Conservation (phyloP, 2,888 invertebrate genomes). For the Conops quadrifasciatus region DNA sequence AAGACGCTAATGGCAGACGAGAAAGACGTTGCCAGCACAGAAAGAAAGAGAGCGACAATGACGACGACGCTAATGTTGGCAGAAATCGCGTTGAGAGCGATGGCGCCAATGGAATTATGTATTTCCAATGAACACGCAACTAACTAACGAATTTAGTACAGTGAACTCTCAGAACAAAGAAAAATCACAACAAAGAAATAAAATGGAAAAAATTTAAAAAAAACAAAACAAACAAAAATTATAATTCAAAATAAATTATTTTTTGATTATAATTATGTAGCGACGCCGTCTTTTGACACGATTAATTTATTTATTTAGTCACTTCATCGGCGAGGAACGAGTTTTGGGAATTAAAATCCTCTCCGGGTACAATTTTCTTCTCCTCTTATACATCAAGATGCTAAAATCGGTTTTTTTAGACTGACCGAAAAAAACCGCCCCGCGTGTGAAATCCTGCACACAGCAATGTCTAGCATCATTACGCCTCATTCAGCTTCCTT, state of each 20-base stretch:
- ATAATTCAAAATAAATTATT: too few species aligned
- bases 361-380: neutral
- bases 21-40: too few species aligned
- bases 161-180: neutral
- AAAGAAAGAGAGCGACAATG: too few species aligned
- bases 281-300: neutral
- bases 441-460: too few species aligned
- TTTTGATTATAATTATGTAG: too few species aligned
- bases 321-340: neutral
- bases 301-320: slow-evolving; percentile 9
- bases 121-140: slow-evolving; percentile 27
- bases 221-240: neutral
- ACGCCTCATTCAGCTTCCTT: neutral
- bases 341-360: neutral
- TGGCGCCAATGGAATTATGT: neutral
- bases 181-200: neutral
- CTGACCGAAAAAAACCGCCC: too few species aligned
- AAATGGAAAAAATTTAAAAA: neutral
- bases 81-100: too few species aligned
- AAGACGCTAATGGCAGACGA: neutral
- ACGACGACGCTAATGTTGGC: neutral
- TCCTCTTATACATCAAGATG: neutral
- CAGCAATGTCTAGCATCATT: too few species aligned
- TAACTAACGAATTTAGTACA: neutral
- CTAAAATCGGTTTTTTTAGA: too few species aligned